phyloP scores from a whole-genome alignment of 2,888 invertebrate genomes.

The Amblyjoppa fuscipennis region DNA sequence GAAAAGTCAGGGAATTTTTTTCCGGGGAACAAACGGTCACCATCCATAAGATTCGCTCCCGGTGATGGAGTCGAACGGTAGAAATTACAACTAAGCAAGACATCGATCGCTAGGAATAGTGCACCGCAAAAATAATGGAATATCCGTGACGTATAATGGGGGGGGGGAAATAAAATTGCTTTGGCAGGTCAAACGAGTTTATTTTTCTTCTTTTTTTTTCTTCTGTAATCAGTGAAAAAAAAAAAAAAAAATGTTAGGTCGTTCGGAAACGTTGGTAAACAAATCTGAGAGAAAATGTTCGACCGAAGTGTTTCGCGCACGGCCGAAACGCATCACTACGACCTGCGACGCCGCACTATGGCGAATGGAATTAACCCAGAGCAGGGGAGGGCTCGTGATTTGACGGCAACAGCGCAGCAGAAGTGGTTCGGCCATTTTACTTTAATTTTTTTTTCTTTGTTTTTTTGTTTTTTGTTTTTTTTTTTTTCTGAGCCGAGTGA shows the following conservation, averaged over 20 bases:
- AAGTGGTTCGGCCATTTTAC: constrained; percentile 42
- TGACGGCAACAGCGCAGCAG: constrained; percentile 10
- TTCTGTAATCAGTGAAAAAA: background rate
- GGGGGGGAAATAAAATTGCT: no score
- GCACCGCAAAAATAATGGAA: background rate
- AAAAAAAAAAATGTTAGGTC: no score
- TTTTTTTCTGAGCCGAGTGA: background rate
- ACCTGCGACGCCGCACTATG: constrained; percentile 8
- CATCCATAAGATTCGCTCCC: no score
- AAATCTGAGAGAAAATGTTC: background rate
- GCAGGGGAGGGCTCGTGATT: constrained; percentile 36
- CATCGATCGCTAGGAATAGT: background rate
- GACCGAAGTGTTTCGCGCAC: constrained; percentile 28
- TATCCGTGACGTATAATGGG: background rate
- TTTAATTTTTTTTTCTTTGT: background rate
- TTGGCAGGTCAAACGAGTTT: no score
- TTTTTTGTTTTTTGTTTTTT: background rate
- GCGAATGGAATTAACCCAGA: constrained; percentile 55
- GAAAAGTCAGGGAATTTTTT: no score
- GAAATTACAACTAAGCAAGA: background rate
- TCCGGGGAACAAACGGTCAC: no score
- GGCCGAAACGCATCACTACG: constrained; percentile 28
- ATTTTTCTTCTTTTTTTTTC: no score
- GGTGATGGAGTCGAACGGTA: background rate
- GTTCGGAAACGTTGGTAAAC: background rate